Evolutionary conservation across 2,888 invertebrate species (phyloP).

Genomic region (Idaea biselata): DNA sequence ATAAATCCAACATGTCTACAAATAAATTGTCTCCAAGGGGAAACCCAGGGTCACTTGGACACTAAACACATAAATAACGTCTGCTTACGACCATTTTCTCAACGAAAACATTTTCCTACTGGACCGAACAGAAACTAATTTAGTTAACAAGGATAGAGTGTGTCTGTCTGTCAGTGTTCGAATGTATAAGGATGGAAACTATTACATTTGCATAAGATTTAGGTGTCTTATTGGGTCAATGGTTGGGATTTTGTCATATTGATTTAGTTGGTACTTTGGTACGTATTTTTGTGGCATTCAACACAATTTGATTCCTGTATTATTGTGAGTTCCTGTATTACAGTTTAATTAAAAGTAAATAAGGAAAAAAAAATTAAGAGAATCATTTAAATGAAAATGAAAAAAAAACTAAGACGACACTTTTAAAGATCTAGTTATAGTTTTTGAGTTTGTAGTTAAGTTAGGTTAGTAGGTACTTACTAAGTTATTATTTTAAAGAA

Average conservation of each 20-base stretch:
- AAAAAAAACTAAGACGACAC: too few species aligned
- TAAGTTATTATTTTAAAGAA: too few species aligned
- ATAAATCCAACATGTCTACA: slow-evolving; percentile 3
- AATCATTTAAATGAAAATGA: too few species aligned
- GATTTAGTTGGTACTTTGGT: not conserved
- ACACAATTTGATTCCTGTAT: too few species aligned
- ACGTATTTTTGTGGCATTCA: too few species aligned
- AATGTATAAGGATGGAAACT: not conserved
- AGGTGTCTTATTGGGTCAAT: slow-evolving; percentile 1
- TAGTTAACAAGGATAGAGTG: slow-evolving; percentile 11
- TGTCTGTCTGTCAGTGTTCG: slow-evolving; percentile 11
- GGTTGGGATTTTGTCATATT: not conserved
- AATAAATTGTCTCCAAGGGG: slow-evolving; percentile 3
- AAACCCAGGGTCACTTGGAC: slow-evolving; percentile 14
- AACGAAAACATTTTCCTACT: slow-evolving; percentile 4
- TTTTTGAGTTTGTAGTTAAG: too few species aligned
- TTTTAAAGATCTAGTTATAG: too few species aligned
- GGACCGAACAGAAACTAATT: slow-evolving; percentile 10
- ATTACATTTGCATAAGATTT: slow-evolving; percentile 8
- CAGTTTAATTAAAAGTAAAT: too few species aligned
- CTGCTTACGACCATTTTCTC: not conserved
- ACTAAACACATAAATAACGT: slow-evolving; percentile 18
- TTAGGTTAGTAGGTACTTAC: too few species aligned
- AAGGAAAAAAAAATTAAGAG: too few species aligned
- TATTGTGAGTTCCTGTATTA: too few species aligned